Conservation (phyloP, 2,888 invertebrate species). For the Macrophya alboannulata region DNA sequence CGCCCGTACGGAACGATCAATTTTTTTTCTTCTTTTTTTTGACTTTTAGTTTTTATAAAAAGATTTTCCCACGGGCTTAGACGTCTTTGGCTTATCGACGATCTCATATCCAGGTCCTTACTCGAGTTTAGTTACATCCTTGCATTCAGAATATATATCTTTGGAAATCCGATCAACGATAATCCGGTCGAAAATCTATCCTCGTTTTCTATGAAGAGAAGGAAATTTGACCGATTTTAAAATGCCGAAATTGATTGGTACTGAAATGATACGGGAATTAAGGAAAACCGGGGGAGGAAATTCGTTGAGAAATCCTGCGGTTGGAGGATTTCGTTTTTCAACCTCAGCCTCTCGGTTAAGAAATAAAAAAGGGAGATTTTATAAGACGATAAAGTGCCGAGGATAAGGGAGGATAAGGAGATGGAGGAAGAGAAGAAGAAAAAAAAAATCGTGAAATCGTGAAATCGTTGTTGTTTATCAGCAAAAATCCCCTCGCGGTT, state of each 20-base stretch:
- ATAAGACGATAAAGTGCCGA: slow-evolving; percentile 6
- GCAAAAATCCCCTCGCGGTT: slow-evolving; percentile 24
- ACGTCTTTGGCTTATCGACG: slow-evolving; percentile 16
- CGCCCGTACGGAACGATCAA: neutral
- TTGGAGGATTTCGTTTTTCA: neutral
- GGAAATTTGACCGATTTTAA: neutral
- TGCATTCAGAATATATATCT: neutral
- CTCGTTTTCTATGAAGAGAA: neutral
- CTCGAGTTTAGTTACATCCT: neutral
- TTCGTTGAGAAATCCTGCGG: neutral
- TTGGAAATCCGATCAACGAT: neutral
- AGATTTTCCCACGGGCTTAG: neutral
- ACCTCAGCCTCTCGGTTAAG: neutral
- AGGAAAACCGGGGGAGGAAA: neutral
- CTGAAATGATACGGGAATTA: neutral
- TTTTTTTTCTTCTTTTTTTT: neutral
- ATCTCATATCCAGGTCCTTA: neutral
- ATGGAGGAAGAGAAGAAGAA: too few relatives aligned
- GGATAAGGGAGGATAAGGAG: slow-evolving; percentile 1
- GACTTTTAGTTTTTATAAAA: neutral
- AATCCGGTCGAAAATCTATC: neutral
- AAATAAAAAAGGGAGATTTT: neutral
- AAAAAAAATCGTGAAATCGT: too few relatives aligned
- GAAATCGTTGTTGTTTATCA: slow-evolving; percentile 20
- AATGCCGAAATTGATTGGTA: neutral